Evolutionary conservation across 2,113 vertebrate genomes (phyloP), one percentile per base, ranked within the genome.

Genomic region (Psilopogon haemacephalus): DNA sequence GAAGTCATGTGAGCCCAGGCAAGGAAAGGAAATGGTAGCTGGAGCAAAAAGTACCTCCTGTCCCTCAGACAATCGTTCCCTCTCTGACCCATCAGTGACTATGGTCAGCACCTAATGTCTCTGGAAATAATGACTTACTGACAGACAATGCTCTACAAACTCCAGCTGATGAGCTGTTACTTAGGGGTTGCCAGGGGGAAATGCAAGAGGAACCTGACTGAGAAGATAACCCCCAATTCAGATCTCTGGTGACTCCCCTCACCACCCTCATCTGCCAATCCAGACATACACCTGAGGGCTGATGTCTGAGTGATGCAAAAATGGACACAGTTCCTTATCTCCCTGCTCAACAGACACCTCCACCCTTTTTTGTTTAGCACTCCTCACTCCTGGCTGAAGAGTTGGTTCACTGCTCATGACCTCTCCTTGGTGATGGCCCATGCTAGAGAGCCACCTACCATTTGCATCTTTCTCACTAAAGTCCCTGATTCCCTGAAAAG

Each of bases 91-190:
- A 33, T 26, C 59, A 4, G 54, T 0, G 1, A 65, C 86, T 78
- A 70, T 71, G 7, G 17, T 28, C 67, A 88, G 89, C 62, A 46
- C 2, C 3, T 11, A 77, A 20, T 1, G 11, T 63, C 80, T 86
- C 76, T 0, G 1, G 65, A 67, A 80, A 14, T 71, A 89, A 89
- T 30, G 88, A 91, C 42, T 30, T 86, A 91, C 42, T 86, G 88
- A 93, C 78, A 80, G 94, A 83, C 86, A 86, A 52, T 0, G 0
- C 73, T 65, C 73, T 62, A 82, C 0, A 11, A 75, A 70, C 65
- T 70, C 89, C 76, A 78, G 73, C 88, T 79, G 86, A 75, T 87
- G 84, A 85, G 37, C 73, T 92, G 82, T 88, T 79, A 91, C 30
- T 68, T 89, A 73, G 78, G 60, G 70, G n/a, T 24, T 91, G 78